A percentile compares a stretch with the other conserved stretches of the same genome.
Evolutionary conservation across 2,113 vertebrate genomes (phyloP).

Genomic region (Zosterops japonicus): DNA sequence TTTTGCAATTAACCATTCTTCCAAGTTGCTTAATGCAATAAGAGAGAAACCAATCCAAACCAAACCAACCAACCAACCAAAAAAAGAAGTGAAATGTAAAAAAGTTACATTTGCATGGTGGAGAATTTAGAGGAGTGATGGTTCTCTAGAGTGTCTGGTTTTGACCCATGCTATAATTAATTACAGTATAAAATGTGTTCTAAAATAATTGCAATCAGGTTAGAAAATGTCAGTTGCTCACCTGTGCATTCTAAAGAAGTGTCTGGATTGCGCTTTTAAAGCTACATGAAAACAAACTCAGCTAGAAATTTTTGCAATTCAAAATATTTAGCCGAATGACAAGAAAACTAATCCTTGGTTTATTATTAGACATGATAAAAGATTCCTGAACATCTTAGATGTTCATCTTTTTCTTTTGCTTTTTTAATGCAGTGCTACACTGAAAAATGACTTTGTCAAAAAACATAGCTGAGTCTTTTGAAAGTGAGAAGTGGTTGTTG

Average conservation of each 20-base stretch:
- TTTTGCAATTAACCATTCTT: neutral
- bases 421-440: slow-evolving; percentile 42
- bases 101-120: neutral
- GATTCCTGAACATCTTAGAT: neutral
- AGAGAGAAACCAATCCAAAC: neutral
- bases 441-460: slow-evolving; percentile 44
- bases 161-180: slow-evolving; percentile 8
- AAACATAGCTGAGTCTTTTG: neutral
- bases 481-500: neutral
- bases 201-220: slow-evolving; percentile 28
- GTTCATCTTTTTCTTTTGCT: slow-evolving; percentile 33
- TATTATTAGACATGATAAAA: slow-evolving; percentile 51
- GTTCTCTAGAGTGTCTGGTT: neutral
- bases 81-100: neutral
- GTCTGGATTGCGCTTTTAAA: slow-evolving; percentile 1
- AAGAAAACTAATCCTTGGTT: slow-evolving; percentile 31
- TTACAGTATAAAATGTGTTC: neutral
- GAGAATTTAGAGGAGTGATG: neutral
- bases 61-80: neutral
- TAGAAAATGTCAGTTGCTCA: slow-evolving; percentile 33
- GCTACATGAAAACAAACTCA: neutral
- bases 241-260: slow-evolving; percentile 1
- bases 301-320: slow-evolving; percentile 34
- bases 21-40: neutral
- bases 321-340: slow-evolving; percentile 40